Evolutionary conservation across 2,888 invertebrate species (phyloP).

Genomic region (Tanaodytes sp.): DNA sequence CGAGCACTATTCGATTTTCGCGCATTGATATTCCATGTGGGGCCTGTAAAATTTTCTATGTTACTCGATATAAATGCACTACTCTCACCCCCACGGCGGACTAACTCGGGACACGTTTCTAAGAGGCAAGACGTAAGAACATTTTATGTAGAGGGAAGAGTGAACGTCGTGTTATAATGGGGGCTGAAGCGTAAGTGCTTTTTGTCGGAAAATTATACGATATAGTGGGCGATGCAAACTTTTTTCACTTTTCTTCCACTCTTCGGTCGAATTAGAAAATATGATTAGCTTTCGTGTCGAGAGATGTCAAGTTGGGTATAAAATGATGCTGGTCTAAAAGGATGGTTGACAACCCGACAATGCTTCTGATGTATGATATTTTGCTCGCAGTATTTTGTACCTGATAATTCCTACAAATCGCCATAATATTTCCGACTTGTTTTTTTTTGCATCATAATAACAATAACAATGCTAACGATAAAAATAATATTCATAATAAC

Average conservation of each 20-base stretch:
- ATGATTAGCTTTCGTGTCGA: conserved; percentile 69
- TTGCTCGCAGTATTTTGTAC: too few relatives aligned
- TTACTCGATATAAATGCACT: conserved; percentile 68
- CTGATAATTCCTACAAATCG: too few relatives aligned
- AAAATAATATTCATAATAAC: too few relatives aligned
- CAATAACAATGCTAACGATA: too few relatives aligned
- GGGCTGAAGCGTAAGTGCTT: conserved; percentile 68
- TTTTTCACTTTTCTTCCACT: conserved; percentile 60
- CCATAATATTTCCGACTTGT: too few relatives aligned
- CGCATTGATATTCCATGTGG: conserved; percentile 55
- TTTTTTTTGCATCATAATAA: too few relatives aligned
- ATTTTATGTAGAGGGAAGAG: conserved; percentile 50
- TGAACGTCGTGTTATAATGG: conserved; percentile 55
- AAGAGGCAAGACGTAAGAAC: conserved; percentile 57
- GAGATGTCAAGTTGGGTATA: conserved; percentile 51
- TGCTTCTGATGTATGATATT: too few relatives aligned
- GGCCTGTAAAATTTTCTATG: conserved; percentile 60
- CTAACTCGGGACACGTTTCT: conserved; percentile 64
- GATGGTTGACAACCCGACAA: conserved; percentile 32
- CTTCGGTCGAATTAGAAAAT: conserved; percentile 69
- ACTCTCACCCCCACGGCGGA: conserved; percentile 61
- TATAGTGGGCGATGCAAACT: conserved; percentile 64
- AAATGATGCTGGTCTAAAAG: conserved; percentile 37
- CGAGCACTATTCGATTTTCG: conserved; percentile 49
- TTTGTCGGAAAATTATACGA: conserved; percentile 72